Conservation (phyloP, 2,888 invertebrate genomes). For the Pseudococcus longispinus region DNA sequence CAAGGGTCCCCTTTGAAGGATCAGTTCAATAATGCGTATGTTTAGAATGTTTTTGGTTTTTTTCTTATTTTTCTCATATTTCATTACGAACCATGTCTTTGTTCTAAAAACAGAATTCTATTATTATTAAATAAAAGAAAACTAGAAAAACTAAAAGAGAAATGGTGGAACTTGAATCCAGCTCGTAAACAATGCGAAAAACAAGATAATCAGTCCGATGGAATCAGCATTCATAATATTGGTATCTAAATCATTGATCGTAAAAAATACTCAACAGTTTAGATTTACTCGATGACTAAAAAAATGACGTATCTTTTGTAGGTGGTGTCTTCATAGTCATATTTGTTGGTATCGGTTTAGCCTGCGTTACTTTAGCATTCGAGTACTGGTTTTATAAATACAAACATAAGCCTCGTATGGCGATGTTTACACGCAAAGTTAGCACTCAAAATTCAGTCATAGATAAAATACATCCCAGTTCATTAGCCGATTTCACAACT, state of each 20-base stretch:
- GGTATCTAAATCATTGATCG: slow-evolving; percentile 65
- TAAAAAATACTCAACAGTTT: background rate
- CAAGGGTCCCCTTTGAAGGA: slow-evolving; percentile 94
- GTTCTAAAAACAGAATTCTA: slow-evolving; percentile 84
- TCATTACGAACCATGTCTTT: background rate
- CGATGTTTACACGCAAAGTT: slow-evolving; percentile 49
- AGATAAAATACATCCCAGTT: slow-evolving; percentile 53
- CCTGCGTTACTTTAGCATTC: slow-evolving; percentile 86
- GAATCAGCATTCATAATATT: slow-evolving; percentile 96
- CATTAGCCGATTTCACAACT: slow-evolving; percentile 49
- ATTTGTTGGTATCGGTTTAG: slow-evolving; percentile 91
- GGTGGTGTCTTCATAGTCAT: slow-evolving; percentile 96
- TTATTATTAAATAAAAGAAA: slow-evolving; percentile 90
- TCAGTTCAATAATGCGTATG: slow-evolving; percentile 94
- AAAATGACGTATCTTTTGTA: too few species aligned
- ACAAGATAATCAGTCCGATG: slow-evolving; percentile 92
- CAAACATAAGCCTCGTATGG: slow-evolving; percentile 62
- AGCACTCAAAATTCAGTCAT: slow-evolving; percentile 50
- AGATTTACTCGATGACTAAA: too few species aligned
- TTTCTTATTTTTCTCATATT: background rate
- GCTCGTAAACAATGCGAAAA: slow-evolving; percentile 80
- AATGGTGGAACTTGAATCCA: slow-evolving; percentile 94
- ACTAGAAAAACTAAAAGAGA: slow-evolving; percentile 91
- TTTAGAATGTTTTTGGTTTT: slow-evolving; percentile 59
- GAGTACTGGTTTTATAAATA: slow-evolving; percentile 95